Base-by-base conservation (phyloP, 2,888 invertebrate species). In the Cryptus armator region DNA sequence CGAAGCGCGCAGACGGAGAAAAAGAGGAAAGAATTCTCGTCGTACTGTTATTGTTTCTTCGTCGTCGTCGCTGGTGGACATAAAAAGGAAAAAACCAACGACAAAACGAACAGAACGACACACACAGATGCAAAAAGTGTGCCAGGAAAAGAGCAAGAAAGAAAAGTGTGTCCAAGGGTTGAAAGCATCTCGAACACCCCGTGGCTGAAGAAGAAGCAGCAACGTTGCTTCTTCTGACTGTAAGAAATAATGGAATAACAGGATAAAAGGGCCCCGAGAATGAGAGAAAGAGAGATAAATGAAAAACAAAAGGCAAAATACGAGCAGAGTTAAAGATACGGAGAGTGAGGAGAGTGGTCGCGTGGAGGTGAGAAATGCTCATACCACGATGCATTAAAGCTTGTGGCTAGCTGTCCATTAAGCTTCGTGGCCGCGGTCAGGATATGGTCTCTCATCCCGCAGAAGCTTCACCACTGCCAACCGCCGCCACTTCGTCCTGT, bases 381-480 rank as follows among this genome's bases (percentile, higher is more conserved):
- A 46, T 67, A 16, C 56, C 86, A 78, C 85, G 87, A 86, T 87
- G 87, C 87, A 88, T 89, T 89, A 88, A 88, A 87, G 88, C 86
- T 87, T 86, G 88, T 78, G 85, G 85, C 81, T 74, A 85, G 84
- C 86, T 87, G 89, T 86, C 87, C 87, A 88, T 89, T 89, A 89
- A 88, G 86, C 84, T 85, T 86, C 85, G 83, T 81, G 83, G 76
- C 76, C 75, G 29, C 62, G 59, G 78, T 74, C 81, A 78, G 84
- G 74, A 81, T 81, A 64, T 81, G 81, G 62, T 62, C 81, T 82
- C 81, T 79, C 85, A 79, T 85, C 84, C 81, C 81, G 85, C 75
- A 82, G 85, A 75, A 82, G 78, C 81, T 79, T 79, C 56, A 75
- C 85, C 81, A 75, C 78, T 64, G 62, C 64, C 16, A 62, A 76